Percentiles rank a stretch among this genome's conserved stretches.
These are phyloP conservation scores for Drosophila eohydei DNA, from an alignment of 2,888 invertebrate genomes.

Conservation along the genomic window DNA sequence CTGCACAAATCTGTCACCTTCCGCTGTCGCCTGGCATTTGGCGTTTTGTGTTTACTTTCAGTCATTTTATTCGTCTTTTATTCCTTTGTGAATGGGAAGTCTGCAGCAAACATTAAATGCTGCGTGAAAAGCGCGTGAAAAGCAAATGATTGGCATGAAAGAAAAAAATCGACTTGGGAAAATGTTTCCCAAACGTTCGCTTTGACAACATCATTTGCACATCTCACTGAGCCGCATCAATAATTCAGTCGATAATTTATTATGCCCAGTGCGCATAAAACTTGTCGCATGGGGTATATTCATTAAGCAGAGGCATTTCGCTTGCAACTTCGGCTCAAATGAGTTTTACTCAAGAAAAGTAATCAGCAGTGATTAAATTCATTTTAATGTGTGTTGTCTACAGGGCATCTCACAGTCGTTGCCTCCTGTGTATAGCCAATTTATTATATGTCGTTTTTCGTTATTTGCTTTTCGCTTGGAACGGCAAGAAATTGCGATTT, in stretches of 20 bases:
- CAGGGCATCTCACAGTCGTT: not conserved
- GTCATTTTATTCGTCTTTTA: slow-evolving; percentile 34
- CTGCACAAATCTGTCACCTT: slow-evolving; percentile 65
- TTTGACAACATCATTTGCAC: slow-evolving; percentile 65
- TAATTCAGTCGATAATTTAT: slow-evolving; percentile 60
- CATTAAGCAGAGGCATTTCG: not conserved
- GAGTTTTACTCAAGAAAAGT: not conserved
- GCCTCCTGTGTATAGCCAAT: no score
- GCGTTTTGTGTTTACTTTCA: slow-evolving; percentile 32
- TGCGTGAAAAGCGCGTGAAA: slow-evolving; percentile 70
- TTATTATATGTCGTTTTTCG: not conserved
- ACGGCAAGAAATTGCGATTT: slow-evolving; percentile 50
- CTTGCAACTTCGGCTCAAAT: not conserved
- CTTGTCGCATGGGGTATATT: not conserved
- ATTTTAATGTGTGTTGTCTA: not conserved
- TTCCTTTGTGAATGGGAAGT: slow-evolving; percentile 16
- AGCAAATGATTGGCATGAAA: slow-evolving; percentile 49
- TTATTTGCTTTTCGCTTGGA: slow-evolving; percentile 9
- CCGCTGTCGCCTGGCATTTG: slow-evolving; percentile 14
- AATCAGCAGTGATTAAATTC: not conserved
- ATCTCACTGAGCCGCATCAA: slow-evolving; percentile 54
- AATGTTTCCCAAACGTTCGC: slow-evolving; percentile 28
- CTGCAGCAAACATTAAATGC: slow-evolving; percentile 62
- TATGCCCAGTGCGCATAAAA: slow-evolving; percentile 14
- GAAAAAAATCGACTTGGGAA: slow-evolving; percentile 45